These are phyloP conservation scores for Dasyprocta punctata DNA, from an alignment of 2,113 vertebrate genomes.

Conservation along the genomic window DNA sequence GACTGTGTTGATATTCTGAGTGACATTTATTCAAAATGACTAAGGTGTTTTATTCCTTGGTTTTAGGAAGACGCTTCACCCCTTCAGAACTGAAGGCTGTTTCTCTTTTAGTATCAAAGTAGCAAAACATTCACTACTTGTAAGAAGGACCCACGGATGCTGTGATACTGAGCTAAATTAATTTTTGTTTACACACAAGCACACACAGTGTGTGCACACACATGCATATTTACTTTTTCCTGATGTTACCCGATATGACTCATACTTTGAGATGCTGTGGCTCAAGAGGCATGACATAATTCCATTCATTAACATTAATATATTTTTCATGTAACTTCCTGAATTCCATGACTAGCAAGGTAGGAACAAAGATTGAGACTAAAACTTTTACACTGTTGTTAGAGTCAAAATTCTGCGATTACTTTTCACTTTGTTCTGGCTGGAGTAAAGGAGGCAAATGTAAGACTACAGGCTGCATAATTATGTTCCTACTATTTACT, in stretches of 20 bases:
- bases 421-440: neutral
- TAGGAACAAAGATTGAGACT: neutral
- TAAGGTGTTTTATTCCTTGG: neutral
- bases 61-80: neutral
- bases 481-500: neutral
- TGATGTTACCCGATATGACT: neutral
- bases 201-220: neutral
- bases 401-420: neutral
- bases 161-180: neutral
- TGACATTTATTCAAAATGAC: neutral
- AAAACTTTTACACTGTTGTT: neutral
- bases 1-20: slow-evolving; percentile 5
- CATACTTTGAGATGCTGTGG: neutral
- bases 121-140: neutral
- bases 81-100: neutral
- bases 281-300: neutral
- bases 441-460: neutral
- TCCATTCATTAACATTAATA: neutral
- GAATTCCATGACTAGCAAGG: neutral
- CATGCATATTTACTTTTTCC: neutral
- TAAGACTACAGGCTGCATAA: neutral
- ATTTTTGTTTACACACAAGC: neutral
- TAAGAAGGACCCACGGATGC: neutral
- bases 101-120: neutral
- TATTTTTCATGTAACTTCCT: neutral